phyloP scores from a whole-genome alignment of 2,113 vertebrate genomes.

The Ictalurus furcatus region DNA sequence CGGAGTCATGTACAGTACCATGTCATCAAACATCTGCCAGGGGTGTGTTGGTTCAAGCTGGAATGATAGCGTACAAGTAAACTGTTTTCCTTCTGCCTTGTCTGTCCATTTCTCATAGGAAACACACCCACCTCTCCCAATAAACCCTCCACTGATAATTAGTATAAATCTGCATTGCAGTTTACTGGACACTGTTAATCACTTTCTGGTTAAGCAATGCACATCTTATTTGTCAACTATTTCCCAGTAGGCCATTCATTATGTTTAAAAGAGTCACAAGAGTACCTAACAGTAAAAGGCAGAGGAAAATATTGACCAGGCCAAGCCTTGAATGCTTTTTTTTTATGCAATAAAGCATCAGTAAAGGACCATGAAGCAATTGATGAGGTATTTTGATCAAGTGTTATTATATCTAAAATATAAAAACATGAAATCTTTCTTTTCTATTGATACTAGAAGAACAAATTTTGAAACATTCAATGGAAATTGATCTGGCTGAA shows the following conservation, averaged over 20 bases:
- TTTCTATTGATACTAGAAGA: background rate
- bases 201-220: conserved; percentile 43
- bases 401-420: background rate
- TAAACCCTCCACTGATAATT: conserved; percentile 33
- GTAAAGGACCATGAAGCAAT: background rate
- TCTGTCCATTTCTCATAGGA: conserved; percentile 39
- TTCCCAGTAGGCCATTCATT: conserved; percentile 13
- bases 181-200: conserved; percentile 62
- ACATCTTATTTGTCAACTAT: conserved; percentile 43
- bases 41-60: conserved; percentile 44
- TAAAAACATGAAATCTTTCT: background rate
- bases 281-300: background rate
- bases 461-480: too few relatives aligned
- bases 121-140: background rate
- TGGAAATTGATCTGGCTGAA: background rate
- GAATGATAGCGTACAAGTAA: conserved; percentile 29
- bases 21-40: conserved; percentile 54
- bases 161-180: conserved; percentile 58
- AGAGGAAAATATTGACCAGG: background rate
- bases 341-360: background rate
- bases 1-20: conserved; percentile 51
- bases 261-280: background rate
- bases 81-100: conserved; percentile 31
- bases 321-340: background rate
- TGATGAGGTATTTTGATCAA: background rate